Percentiles rank a stretch among this genome's conserved stretches.
phyloP scores from a whole-genome alignment of 2,113 vertebrate genomes.

The Anser brachyrhynchus region DNA sequence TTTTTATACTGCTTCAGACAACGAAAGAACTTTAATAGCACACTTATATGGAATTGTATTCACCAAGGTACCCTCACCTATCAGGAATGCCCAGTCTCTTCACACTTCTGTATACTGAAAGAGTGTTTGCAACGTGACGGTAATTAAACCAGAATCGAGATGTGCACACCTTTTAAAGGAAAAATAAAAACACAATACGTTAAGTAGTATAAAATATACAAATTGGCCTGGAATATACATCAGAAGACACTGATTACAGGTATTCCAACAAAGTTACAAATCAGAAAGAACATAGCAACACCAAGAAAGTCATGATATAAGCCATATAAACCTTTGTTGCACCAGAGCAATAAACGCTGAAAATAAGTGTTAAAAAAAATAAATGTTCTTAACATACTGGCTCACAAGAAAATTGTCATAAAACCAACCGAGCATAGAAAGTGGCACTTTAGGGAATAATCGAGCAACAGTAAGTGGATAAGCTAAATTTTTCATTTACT shows the following conservation, averaged over 20 bases:
- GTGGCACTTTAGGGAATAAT: neutral
- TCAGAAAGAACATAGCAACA: neutral
- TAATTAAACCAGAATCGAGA: constrained; percentile 99
- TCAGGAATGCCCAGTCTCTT: constrained; percentile 98
- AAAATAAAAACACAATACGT: neutral
- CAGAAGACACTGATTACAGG: neutral
- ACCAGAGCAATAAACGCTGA: neutral
- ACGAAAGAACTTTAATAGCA: neutral
- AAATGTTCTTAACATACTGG: neutral
- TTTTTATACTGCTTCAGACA: neutral
- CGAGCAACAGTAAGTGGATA: neutral
- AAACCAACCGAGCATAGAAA: neutral
- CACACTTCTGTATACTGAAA: constrained; percentile 97
- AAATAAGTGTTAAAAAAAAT: neutral
- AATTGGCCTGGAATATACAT: neutral
- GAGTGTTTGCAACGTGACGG: constrained; percentile 94
- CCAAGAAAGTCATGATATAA: neutral
- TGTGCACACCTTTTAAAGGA: constrained; percentile 87
- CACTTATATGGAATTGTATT: neutral
- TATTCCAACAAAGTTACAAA: neutral
- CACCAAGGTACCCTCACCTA: constrained; percentile 79
- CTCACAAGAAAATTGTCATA: neutral
- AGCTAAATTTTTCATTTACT: neutral
- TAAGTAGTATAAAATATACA: neutral
- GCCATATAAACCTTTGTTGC: neutral